Conservation (phyloP, 2,797 vertebrate genomes). For the Chaetophractus vellerosus region DNA sequence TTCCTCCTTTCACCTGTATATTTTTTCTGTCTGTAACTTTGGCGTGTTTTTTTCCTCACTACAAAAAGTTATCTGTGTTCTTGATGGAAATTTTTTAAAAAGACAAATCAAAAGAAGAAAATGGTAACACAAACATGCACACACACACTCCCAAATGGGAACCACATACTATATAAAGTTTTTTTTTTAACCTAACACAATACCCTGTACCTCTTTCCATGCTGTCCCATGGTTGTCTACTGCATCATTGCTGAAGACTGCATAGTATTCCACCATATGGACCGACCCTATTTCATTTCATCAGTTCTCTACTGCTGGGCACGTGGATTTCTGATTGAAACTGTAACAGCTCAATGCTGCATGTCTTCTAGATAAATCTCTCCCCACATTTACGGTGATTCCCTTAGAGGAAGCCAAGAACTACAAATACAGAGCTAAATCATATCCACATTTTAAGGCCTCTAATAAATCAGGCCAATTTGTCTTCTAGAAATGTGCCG, state of each 20-base stretch:
- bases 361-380: background rate
- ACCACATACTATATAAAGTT: background rate
- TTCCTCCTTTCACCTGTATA: background rate
- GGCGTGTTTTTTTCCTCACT: background rate
- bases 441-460: background rate
- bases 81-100: background rate
- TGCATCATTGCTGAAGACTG: background rate
- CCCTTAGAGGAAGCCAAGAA: background rate
- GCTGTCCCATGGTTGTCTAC: background rate
- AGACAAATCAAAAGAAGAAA: background rate
- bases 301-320: background rate
- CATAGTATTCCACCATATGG: accelerated
- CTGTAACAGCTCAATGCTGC: too few species aligned
- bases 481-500: background rate
- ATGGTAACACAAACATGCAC: background rate
- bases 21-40: background rate
- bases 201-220: background rate
- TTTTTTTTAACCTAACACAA: background rate
- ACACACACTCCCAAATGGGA: too few species aligned
- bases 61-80: background rate
- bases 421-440: background rate
- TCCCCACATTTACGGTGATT: accelerated
- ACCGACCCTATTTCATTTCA: background rate
- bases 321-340: background rate
- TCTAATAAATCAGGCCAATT: background rate